Evolutionary conservation across 2,797 vertebrate genomes (phyloP).

Genomic region (Crypturellus tataupa): DNA sequence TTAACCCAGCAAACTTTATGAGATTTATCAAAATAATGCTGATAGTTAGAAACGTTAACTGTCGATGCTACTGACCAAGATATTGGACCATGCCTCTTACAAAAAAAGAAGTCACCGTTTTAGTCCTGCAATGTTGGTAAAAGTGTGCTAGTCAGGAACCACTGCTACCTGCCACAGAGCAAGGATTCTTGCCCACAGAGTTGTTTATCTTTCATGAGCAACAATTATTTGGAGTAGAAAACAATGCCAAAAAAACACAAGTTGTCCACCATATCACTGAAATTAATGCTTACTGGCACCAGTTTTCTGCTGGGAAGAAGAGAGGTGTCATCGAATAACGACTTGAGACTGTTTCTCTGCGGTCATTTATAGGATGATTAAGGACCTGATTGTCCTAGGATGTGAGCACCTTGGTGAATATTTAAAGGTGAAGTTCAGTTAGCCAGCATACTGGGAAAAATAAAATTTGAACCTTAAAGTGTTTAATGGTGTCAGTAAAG

Average conservation of each 20-base stretch:
- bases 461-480: neutral
- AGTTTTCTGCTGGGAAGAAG: neutral
- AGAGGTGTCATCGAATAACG: accelerated
- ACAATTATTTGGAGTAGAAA: neutral
- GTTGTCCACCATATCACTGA: accelerated
- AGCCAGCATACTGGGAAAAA: neutral
- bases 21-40: neutral
- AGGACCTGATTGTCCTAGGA: too few relatives aligned
- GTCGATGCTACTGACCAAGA: neutral
- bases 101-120: neutral
- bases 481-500: neutral
- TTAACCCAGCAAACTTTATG: neutral
- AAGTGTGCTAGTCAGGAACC: neutral
- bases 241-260: neutral
- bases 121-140: neutral
- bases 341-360: neutral
- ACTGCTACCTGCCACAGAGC: neutral
- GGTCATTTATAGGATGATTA: neutral
- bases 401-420: neutral
- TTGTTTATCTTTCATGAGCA: neutral
- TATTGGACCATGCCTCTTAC: neutral
- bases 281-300: accelerated
- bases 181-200: neutral
- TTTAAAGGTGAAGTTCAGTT: neutral
- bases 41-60: neutral